A percentile compares a stretch with the other conserved stretches of the same genome.
Conservation (phyloP, 2,113 vertebrate genomes). For the Phaetusa simplex region DNA sequence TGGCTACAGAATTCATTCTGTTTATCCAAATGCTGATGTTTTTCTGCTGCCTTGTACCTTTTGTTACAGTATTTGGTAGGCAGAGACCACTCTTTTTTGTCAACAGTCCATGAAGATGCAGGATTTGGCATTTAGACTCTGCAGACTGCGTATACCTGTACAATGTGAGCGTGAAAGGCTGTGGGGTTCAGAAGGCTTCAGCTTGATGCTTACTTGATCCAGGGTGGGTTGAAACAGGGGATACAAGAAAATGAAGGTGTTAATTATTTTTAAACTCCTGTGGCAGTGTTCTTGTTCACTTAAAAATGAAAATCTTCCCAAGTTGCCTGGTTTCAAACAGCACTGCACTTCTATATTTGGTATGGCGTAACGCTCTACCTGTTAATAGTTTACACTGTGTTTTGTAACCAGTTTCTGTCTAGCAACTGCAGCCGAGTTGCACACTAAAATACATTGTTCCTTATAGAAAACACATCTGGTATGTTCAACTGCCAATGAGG, state of each 20-base stretch:
- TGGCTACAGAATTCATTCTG: neutral
- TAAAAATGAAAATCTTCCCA: neutral
- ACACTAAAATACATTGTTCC: neutral
- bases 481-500: neutral
- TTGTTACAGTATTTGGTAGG: neutral
- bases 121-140: neutral
- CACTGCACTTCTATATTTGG: neutral
- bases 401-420: neutral
- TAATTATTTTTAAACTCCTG: neutral
- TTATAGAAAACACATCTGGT: neutral
- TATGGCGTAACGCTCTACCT: neutral
- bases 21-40: neutral
- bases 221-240: neutral
- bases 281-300: neutral
- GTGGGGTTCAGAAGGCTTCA: fast-evolving
- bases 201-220: neutral
- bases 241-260: neutral
- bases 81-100: neutral
- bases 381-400: neutral
- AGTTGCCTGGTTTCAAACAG: neutral
- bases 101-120: neutral
- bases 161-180: neutral
- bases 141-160: neutral
- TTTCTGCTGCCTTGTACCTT: neutral
- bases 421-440: neutral